Evolutionary conservation across 2,113 vertebrate species (phyloP).

Genomic region (Casuarius casuarius): DNA sequence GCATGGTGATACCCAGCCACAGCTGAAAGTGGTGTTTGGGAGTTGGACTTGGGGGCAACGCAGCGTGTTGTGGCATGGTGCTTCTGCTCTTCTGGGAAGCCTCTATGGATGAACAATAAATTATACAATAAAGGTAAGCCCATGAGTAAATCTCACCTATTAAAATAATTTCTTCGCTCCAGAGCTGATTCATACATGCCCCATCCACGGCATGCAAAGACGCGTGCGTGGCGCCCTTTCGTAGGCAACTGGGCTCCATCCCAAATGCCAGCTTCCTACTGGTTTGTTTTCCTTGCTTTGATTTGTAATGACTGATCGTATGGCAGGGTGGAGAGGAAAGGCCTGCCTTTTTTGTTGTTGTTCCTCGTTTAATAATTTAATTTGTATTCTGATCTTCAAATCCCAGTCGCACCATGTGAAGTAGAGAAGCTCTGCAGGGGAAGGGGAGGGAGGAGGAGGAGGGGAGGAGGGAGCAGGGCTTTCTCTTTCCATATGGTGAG

Average conservation of each 20-base stretch:
- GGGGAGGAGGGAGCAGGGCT: slow-evolving; percentile 56
- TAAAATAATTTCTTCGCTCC: neutral
- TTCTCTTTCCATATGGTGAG: slow-evolving; percentile 71
- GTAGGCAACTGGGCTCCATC: neutral
- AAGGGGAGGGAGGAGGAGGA: slow-evolving; percentile 66
- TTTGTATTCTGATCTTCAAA: slow-evolving; percentile 70
- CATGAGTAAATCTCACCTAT: neutral
- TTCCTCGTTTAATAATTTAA: slow-evolving; percentile 65
- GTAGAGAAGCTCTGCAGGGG: slow-evolving; percentile 59
- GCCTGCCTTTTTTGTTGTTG: neutral
- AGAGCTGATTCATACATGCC: neutral
- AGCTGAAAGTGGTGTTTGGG: neutral
- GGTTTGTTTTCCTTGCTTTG: slow-evolving; percentile 49
- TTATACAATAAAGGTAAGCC: neutral
- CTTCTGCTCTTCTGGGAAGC: neutral
- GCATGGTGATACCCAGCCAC: accelerated
- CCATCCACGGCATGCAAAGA: neutral
- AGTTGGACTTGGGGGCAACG: neutral
- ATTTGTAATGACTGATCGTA: slow-evolving; percentile 47
- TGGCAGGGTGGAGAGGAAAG: slow-evolving; percentile 45
- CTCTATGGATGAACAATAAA: neutral
- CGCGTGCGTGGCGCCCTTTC: neutral
- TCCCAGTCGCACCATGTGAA: slow-evolving; percentile 66
- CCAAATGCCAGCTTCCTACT: slow-evolving; percentile 17
- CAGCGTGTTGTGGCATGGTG: neutral